These are phyloP conservation scores for Zootermopsis nevadensis DNA, from an alignment of 2,888 invertebrate genomes.

Conservation along the genomic window DNA sequence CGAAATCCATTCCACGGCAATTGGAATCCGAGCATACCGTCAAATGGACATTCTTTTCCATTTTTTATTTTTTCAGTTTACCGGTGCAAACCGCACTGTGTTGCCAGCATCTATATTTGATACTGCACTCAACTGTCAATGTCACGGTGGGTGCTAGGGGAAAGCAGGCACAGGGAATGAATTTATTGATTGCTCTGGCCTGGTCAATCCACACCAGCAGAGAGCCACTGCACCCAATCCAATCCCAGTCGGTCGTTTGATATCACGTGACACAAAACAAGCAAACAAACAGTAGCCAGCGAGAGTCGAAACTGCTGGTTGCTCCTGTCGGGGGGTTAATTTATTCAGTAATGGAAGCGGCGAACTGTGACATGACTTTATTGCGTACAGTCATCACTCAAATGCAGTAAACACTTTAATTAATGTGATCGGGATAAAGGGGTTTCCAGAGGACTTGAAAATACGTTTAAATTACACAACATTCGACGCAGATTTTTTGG, in stretches of 20 bases:
- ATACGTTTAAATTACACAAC: not conserved
- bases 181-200: constrained; percentile 46
- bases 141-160: constrained; percentile 39
- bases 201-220: constrained; percentile 41
- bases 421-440: constrained; percentile 33
- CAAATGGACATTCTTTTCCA: not conserved
- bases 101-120: constrained; percentile 45
- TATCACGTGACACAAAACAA: constrained; percentile 50
- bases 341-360: constrained; percentile 53
- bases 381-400: constrained; percentile 48
- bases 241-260: constrained; percentile 24
- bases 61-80: constrained; percentile 29
- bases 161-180: constrained; percentile 22
- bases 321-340: constrained; percentile 50
- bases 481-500: not conserved
- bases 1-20: constrained; percentile 27
- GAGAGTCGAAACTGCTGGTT: constrained; percentile 28
- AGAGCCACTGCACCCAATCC: constrained; percentile 33
- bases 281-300: constrained; percentile 37
- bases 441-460: not conserved
- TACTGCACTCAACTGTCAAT: constrained; percentile 43
- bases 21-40: constrained; percentile 31
- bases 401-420: constrained; percentile 40
- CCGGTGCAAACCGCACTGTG: constrained; percentile 43
- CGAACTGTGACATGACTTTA: constrained; percentile 53